Evolutionary conservation across 2,797 vertebrate genomes (phyloP).

Genomic region (Argya squamiceps): DNA sequence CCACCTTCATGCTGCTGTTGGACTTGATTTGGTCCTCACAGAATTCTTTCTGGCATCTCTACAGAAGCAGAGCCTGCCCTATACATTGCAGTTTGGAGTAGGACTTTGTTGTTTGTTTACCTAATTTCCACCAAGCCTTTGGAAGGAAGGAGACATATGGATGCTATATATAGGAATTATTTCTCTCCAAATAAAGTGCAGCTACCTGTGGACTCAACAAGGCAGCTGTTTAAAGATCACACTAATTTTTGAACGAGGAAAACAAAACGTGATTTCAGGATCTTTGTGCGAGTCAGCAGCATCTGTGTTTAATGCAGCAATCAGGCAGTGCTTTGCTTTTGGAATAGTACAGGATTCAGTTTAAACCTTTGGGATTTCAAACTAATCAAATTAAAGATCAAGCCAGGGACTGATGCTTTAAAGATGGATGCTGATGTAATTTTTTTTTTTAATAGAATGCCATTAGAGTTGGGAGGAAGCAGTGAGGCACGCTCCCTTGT

Average conservation of each 20-base stretch:
- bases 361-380: not conserved
- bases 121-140: not conserved
- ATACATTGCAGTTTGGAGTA: not conserved
- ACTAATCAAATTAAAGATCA: conserved; percentile 5
- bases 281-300: conserved; percentile 1
- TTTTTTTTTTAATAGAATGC: not conserved
- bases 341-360: not conserved
- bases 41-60: not conserved
- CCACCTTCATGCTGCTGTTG: not conserved
- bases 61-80: not conserved
- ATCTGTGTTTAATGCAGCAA: not conserved
- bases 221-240: conserved; percentile 53
- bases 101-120: not conserved
- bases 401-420: not conserved
- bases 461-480: not conserved
- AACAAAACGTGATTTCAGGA: not conserved
- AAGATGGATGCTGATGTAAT: not conserved
- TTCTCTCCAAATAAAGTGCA: conserved; percentile 4
- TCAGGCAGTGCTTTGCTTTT: not conserved
- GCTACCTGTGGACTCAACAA: conserved; percentile 36
- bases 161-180: not conserved
- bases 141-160: conserved; percentile 14
- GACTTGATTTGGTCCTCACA: not conserved
- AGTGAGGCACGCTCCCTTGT: not conserved
- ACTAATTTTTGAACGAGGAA: not conserved